Evolutionary conservation across 2,797 vertebrate species (phyloP).

Genomic region (Phrynocephalus vlangalii): DNA sequence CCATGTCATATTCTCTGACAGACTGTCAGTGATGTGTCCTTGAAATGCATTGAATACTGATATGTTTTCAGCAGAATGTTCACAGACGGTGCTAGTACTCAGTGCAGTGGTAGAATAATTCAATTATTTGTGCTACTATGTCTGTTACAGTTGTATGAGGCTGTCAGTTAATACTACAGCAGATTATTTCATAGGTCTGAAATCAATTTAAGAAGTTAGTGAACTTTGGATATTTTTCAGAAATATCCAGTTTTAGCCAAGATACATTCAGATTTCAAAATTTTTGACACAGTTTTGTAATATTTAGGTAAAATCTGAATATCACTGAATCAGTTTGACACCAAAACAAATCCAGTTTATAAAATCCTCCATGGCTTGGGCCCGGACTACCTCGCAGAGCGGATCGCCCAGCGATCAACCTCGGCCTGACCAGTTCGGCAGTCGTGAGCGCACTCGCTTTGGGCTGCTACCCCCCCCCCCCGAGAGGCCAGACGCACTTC

Average conservation of each 20-base stretch:
- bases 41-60: conserved; percentile 25
- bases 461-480: too few relatives aligned
- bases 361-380: too few relatives aligned
- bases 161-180: conserved; percentile 14
- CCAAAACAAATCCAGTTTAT: neutral
- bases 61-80: conserved; percentile 52
- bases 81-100: conserved; percentile 43
- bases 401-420: too few relatives aligned
- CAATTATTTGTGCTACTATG: conserved; percentile 50
- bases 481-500: too few relatives aligned
- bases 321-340: neutral
- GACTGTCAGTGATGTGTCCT: conserved; percentile 38
- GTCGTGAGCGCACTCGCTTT: too few relatives aligned
- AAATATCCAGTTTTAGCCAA: neutral
- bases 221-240: neutral
- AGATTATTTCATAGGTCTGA: neutral
- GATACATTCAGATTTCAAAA: neutral
- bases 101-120: conserved; percentile 56
- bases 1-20: conserved; percentile 5
- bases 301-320: neutral
- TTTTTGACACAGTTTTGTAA: neutral
- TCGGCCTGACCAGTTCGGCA: too few relatives aligned
- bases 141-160: neutral
- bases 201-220: neutral
- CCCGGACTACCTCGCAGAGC: too few relatives aligned